A percentile compares a stretch with the other conserved stretches of the same genome.
Evolutionary conservation across 2,888 invertebrate species (phyloP).

Genomic region (Stratiomys singularior): DNA sequence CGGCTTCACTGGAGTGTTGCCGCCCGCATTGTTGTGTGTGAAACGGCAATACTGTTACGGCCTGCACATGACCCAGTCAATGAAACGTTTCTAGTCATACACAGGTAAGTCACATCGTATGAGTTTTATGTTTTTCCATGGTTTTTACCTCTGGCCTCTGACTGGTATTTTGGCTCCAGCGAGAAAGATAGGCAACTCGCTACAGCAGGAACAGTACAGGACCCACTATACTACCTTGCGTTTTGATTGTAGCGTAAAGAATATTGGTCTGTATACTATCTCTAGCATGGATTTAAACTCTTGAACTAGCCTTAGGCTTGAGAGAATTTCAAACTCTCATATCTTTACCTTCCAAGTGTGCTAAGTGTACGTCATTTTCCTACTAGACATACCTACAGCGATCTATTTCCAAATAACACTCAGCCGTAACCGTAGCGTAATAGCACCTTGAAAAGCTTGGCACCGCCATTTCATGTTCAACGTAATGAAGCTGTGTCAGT

Average conservation of each 20-base stretch:
- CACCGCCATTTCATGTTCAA: not conserved
- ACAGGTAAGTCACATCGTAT: slow-evolving; percentile 5
- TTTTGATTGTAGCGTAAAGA: not conserved
- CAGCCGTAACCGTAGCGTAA: not conserved
- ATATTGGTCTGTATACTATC: not conserved
- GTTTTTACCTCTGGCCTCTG: too few species aligned
- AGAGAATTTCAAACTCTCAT: too few species aligned
- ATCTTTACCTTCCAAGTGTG: too few species aligned
- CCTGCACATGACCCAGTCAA: too few species aligned
- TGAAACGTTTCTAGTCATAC: not conserved
- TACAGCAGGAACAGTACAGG: not conserved
- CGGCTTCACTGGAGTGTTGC: not conserved
- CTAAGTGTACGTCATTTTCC: not conserved
- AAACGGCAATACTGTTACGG: too few species aligned
- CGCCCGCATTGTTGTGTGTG: not conserved
- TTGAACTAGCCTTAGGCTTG: too few species aligned
- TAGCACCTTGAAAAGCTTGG: not conserved
- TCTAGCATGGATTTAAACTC: too few species aligned
- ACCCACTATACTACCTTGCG: too few species aligned
- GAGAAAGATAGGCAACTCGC: not conserved
- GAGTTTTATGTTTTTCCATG: not conserved
- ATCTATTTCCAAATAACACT: slow-evolving; percentile 18
- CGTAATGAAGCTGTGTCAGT: not conserved
- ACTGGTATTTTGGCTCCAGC: not conserved
- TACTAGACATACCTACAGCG: not conserved